Conservation (phyloP, 2,888 invertebrate genomes). For the Strigamia crassipes region DNA sequence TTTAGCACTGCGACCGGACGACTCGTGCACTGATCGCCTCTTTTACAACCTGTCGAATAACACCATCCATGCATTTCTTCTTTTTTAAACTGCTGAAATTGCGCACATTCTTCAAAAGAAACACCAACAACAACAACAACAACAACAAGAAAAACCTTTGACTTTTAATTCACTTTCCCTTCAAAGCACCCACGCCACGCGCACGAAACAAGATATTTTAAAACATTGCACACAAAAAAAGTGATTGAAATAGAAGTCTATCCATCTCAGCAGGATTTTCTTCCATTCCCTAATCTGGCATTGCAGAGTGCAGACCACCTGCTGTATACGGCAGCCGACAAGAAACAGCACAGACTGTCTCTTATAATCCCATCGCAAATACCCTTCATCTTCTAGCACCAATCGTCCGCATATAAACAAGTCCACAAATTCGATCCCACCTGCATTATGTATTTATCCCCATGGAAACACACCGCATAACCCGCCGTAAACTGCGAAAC, state of each 20-base stretch:
- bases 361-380: constrained; percentile 20
- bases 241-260: background rate
- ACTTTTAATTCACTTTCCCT: background rate
- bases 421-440: constrained; percentile 30
- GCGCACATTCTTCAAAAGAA: background rate
- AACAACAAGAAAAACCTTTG: too few relatives aligned
- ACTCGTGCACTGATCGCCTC: constrained; percentile 13
- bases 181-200: background rate
- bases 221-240: background rate
- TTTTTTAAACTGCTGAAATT: background rate
- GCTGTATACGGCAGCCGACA: background rate
- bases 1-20: constrained; percentile 8
- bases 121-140: background rate
- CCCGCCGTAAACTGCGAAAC: background rate
- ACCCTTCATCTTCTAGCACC: constrained; percentile 11
- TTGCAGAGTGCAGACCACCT: background rate
- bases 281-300: too few relatives aligned
- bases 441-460: constrained; percentile 30
- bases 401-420: constrained; percentile 41
- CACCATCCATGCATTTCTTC: background rate
- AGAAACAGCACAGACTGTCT: background rate
- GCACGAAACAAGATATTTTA: background rate
- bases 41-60: background rate
- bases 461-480: constrained; percentile 22
- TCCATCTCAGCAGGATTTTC: background rate